Conservation (phyloP, 2,113 vertebrate species). For the Scomber japonicus region DNA sequence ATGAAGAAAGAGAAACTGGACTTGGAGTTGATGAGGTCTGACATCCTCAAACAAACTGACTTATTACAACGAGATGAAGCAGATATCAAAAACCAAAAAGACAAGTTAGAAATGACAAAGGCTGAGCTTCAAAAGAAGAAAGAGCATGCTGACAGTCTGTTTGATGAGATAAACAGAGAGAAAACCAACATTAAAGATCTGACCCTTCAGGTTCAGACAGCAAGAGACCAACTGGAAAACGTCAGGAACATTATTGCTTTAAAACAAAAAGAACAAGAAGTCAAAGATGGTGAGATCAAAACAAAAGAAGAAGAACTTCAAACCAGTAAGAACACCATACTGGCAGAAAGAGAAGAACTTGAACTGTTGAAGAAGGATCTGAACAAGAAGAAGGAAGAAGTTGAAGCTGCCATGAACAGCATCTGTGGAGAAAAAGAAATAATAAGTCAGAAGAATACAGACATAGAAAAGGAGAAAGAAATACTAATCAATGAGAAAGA, state of each 20-base stretch:
- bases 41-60: constrained; percentile 2
- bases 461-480: no score
- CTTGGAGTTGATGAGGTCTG: not conserved
- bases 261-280: no score
- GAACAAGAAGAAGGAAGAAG: no score
- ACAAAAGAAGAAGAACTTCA: constrained; percentile 7
- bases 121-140: not conserved
- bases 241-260: no score
- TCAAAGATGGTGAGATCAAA: no score
- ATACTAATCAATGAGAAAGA: no score
- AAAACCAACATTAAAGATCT: not conserved
- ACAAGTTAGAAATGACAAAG: not conserved
- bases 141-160: no score
- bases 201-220: no score
- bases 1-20: constrained; percentile 19
- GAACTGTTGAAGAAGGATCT: no score
- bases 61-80: constrained; percentile 1
- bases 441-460: constrained; percentile 14
- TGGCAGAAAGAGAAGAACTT: no score
- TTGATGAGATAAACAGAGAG: constrained; percentile 11
- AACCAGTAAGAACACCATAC: not conserved
- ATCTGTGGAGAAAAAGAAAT: constrained; percentile 26
- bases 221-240: no score
- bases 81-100: not conserved
- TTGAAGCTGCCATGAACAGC: not conserved